phyloP scores from a whole-genome alignment of 2,888 invertebrate species.

The Mystacides longicornis region DNA sequence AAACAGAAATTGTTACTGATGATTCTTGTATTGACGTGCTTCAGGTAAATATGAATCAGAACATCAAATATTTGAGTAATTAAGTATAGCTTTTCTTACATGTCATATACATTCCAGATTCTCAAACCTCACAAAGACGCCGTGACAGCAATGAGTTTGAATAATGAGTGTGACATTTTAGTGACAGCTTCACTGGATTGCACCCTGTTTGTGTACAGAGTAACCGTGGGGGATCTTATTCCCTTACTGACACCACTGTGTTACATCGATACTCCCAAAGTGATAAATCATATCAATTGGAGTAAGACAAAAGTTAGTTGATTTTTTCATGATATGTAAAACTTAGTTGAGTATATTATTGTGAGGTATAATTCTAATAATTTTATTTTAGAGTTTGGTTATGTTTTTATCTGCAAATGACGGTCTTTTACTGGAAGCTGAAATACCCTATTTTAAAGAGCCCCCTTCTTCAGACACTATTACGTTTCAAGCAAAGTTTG shows the following conservation, averaged over 20 bases:
- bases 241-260: conserved; percentile 57
- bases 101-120: conserved; percentile 32
- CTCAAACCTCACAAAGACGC: conserved; percentile 61
- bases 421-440: conserved; percentile 41
- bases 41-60: conserved; percentile 10
- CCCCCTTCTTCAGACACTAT: conserved; percentile 37
- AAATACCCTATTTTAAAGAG: conserved; percentile 33
- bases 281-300: conserved; percentile 62
- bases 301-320: conserved; percentile 45
- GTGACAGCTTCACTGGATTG: conserved; percentile 61
- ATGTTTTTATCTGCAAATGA: conserved; percentile 41
- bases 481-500: conserved; percentile 40
- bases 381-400: conserved; percentile 33
- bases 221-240: conserved; percentile 34
- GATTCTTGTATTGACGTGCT: conserved; percentile 10
- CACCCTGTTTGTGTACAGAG: conserved; percentile 59
- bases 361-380: not conserved
- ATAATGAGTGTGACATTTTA: conserved; percentile 48
- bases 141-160: conserved; percentile 55
- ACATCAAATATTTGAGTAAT: not conserved
- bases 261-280: conserved; percentile 55
- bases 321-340: not conserved
- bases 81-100: not conserved
- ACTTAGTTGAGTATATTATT: not conserved
- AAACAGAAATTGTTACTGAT: conserved; percentile 4